Percentiles rank a stretch among this genome's conserved stretches.
These are phyloP conservation scores for Drosophila punjabiensis DNA, from an alignment of 1,140 invertebrate genomes.

Conservation along the genomic window DNA sequence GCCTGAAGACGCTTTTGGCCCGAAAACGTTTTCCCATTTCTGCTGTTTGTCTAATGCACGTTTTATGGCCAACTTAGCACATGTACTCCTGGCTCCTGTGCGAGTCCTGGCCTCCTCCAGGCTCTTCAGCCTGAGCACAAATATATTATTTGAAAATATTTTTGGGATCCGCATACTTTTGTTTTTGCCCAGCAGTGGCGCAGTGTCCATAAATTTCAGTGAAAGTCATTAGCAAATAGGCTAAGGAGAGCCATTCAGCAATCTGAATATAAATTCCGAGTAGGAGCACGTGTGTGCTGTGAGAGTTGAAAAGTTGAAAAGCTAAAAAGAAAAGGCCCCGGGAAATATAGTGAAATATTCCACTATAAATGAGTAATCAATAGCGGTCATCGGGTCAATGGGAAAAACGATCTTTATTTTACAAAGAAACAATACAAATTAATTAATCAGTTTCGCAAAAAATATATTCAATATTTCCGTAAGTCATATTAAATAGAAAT, in stretches of 20 bases:
- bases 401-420: not conserved
- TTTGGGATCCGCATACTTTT: constrained; percentile 25
- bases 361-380: constrained; percentile 18
- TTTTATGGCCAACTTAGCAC: constrained; percentile 72
- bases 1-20: constrained; percentile 35
- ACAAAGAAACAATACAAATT: not conserved
- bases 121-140: constrained; percentile 15
- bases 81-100: constrained; percentile 22
- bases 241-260: constrained; percentile 36
- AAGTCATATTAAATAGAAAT: not conserved
- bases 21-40: constrained; percentile 20
- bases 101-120: constrained; percentile 1
- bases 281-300: constrained; percentile 14
- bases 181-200: constrained; percentile 40
- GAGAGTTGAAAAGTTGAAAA: constrained; percentile 4
- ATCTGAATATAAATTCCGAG: constrained; percentile 32
- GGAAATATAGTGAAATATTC: constrained; percentile 6
- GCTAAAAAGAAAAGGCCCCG: not conserved
- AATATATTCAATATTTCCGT: not conserved
- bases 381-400: not conserved
- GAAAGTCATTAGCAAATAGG: constrained; percentile 67
- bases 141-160: constrained; percentile 62
- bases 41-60: constrained; percentile 54
- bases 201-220: constrained; percentile 54
- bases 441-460: not conserved